Evolutionary conservation across 2,888 invertebrate genomes (phyloP).

Genomic region (Allophyes oxyacanthae): DNA sequence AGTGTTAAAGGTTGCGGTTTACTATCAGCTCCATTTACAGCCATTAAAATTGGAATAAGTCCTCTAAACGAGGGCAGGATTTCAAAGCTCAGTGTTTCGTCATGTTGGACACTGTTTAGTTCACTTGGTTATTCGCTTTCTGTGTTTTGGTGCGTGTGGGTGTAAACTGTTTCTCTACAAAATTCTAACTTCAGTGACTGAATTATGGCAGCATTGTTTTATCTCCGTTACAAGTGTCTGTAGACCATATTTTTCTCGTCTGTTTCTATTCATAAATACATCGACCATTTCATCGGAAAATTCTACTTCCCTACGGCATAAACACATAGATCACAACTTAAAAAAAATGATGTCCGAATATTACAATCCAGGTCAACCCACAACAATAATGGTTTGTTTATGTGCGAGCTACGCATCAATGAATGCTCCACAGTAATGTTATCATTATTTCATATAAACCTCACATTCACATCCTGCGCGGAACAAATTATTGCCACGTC

Average conservation of each 20-base stretch:
- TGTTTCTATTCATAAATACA: background rate
- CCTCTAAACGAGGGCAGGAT: conserved; percentile 54
- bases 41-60: conserved; percentile 61
- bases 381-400: conserved; percentile 3
- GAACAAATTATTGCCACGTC: conserved; percentile 48
- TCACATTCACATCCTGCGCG: conserved; percentile 51
- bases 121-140: conserved; percentile 16
- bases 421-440: conserved; percentile 44
- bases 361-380: conserved; percentile 10
- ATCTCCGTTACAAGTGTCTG: background rate
- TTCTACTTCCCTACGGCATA: too few relatives aligned
- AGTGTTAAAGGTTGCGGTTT: conserved; percentile 46
- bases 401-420: conserved; percentile 30
- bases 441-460: conserved; percentile 59
- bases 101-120: conserved; percentile 30
- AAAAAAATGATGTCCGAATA: background rate
- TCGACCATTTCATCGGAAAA: background rate
- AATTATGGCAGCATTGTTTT: background rate
- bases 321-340: too few relatives aligned
- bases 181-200: background rate
- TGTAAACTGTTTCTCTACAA: background rate
- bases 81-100: conserved; percentile 44
- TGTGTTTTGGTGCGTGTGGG: conserved; percentile 1
- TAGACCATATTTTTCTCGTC: background rate
- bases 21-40: conserved; percentile 52